Evolutionary conservation across 2,888 invertebrate species (phyloP).

Genomic region (Ophion ventricosus): DNA sequence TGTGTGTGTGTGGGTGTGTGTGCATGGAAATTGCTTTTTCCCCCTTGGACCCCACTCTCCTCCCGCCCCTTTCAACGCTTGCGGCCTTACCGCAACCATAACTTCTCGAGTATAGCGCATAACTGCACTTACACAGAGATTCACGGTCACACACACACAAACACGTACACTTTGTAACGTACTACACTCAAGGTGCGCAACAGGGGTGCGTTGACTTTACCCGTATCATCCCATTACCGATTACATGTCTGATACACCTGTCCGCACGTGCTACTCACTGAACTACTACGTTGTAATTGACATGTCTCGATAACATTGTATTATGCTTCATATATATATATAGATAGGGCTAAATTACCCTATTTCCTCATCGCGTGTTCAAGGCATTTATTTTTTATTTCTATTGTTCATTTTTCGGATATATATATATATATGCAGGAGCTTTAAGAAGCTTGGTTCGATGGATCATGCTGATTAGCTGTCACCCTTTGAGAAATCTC

Average conservation of each 20-base stretch:
- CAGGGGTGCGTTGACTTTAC: constrained; percentile 21
- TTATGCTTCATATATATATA: background rate
- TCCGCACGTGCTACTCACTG: constrained; percentile 55
- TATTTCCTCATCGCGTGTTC: constrained; percentile 32
- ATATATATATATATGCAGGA: background rate
- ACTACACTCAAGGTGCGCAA: background rate
- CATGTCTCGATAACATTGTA: constrained; percentile 7
- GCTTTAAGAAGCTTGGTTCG: background rate
- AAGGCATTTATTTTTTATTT: constrained; percentile 2
- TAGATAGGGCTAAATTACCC: background rate
- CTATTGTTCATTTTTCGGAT: background rate
- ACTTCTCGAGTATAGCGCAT: constrained; percentile 4
- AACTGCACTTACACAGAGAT: background rate
- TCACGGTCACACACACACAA: background rate
- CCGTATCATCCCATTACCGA: constrained; percentile 31
- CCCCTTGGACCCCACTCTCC: background rate
- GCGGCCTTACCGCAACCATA: constrained; percentile 8
- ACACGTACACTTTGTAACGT: background rate
- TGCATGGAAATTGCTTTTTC: background rate
- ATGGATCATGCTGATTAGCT: background rate
- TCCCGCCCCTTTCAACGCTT: background rate
- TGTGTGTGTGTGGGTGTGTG: too few relatives aligned
- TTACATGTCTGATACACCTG: constrained; percentile 37
- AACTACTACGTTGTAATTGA: constrained; percentile 35
- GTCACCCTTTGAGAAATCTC: background rate